Evolutionary conservation across 2,797 vertebrate genomes (phyloP).

Genomic region (Bucorvus abyssinicus): DNA sequence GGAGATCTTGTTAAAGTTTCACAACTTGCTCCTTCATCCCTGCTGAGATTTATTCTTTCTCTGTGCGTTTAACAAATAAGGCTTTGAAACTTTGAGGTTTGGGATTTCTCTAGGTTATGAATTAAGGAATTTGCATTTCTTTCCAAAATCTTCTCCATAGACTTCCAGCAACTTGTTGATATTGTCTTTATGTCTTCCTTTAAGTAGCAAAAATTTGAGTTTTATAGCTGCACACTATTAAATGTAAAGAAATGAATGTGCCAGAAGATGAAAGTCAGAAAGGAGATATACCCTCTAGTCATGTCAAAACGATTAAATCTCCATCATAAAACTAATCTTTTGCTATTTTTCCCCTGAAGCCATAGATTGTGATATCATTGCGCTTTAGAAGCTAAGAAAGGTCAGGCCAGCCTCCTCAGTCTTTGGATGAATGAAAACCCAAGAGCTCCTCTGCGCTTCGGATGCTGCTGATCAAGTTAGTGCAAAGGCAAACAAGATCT

Average conservation of each 20-base stretch:
- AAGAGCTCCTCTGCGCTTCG: neutral
- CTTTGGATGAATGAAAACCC: neutral
- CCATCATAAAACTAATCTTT: conserved; percentile 14
- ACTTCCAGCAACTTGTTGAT: neutral
- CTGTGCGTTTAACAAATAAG: neutral
- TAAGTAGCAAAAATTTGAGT: neutral
- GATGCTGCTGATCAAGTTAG: conserved; percentile 26
- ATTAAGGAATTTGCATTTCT: conserved; percentile 5
- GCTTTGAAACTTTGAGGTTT: neutral
- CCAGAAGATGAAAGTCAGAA: neutral
- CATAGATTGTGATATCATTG: neutral
- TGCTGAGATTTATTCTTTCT: conserved; percentile 18
- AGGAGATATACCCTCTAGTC: neutral
- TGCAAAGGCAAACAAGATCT: conserved; percentile 11
- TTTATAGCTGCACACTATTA: neutral
- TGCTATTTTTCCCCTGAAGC: neutral
- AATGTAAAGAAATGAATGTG: neutral
- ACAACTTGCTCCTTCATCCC: neutral
- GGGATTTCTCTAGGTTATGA: neutral
- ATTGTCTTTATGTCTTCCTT: neutral
- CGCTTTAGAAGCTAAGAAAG: neutral
- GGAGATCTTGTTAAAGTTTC: conserved; percentile 44
- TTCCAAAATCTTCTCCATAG: conserved; percentile 1
- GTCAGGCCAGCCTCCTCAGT: neutral
- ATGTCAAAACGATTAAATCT: neutral